Conservation (phyloP, 2,797 vertebrate genomes). For the Pterois miles region DNA sequence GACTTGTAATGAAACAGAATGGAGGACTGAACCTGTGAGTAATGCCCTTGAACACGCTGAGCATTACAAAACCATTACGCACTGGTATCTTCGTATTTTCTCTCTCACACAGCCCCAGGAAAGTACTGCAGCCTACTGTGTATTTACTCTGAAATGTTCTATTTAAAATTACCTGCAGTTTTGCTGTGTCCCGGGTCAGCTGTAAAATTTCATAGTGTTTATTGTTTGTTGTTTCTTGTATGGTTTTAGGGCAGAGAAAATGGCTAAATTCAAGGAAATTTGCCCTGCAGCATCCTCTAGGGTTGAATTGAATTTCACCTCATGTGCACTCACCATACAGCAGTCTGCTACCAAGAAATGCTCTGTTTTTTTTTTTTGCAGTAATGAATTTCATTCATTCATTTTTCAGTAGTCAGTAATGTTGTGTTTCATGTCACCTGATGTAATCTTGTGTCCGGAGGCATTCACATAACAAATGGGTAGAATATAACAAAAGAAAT, state of each 20-base stretch:
- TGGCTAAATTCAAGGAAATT: slow-evolving; percentile 6
- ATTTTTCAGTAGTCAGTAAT: slow-evolving; percentile 29
- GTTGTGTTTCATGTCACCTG: slow-evolving; percentile 6
- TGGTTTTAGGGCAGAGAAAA: not conserved
- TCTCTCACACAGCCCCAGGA: not conserved
- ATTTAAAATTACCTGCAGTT: not conserved
- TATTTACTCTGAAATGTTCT: slow-evolving; percentile 17
- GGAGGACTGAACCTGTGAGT: slow-evolving; percentile 79
- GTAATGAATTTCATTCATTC: not conserved
- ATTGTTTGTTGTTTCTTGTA: not conserved
- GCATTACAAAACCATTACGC: slow-evolving; percentile 55
- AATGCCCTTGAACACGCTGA: slow-evolving; percentile 70
- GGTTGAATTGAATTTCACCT: slow-evolving; percentile 9
- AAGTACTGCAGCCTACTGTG: not conserved
- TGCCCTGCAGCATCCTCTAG: not conserved
- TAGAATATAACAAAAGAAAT: slow-evolving; percentile 63
- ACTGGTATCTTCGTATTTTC: slow-evolving; percentile 24
- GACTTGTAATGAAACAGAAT: slow-evolving; percentile 91
- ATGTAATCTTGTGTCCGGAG: slow-evolving; percentile 15
- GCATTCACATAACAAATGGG: not conserved
- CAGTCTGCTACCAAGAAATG: slow-evolving; percentile 13
- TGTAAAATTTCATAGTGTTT: not conserved
- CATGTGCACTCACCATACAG: not conserved
- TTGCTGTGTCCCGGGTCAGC: slow-evolving; percentile 2
- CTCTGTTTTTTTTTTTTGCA: slow-evolving; percentile 10